Evolutionary conservation across 2,888 invertebrate genomes (phyloP).

Genomic region (Drosophila anomelani): DNA sequence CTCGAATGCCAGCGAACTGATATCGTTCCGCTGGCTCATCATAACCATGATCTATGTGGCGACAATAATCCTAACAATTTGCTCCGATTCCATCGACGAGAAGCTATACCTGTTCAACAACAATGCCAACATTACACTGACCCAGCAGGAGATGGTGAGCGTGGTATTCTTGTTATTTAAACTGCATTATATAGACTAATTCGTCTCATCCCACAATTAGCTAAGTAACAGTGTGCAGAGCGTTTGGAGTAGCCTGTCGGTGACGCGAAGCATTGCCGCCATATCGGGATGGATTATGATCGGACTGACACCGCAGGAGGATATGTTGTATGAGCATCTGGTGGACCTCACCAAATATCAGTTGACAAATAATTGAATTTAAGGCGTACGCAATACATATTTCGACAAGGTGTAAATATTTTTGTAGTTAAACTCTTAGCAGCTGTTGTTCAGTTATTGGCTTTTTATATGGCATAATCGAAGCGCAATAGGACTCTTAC

Average conservation of each 20-base stretch:
- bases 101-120: constrained; percentile 81
- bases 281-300: constrained; percentile 86
- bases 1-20: constrained; percentile 83
- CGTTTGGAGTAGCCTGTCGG: constrained; percentile 86
- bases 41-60: constrained; percentile 85
- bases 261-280: constrained; percentile 86
- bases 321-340: constrained; percentile 85
- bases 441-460: constrained; percentile 71
- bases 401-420: constrained; percentile 35
- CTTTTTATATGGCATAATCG: constrained; percentile 73
- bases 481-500: constrained; percentile 52
- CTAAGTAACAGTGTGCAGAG: constrained; percentile 85
- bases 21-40: constrained; percentile 85
- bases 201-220: constrained; percentile 54
- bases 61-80: constrained; percentile 84
- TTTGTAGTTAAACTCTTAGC: constrained; percentile 55
- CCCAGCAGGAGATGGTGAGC: constrained; percentile 83
- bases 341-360: constrained; percentile 84
- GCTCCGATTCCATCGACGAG: constrained; percentile 84
- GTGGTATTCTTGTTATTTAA: neutral
- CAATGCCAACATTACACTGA: constrained; percentile 82
- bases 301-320: constrained; percentile 86
- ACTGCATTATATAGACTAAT: neutral
- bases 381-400: constrained; percentile 42
- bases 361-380: constrained; percentile 84